Evolutionary conservation across 2,797 vertebrate species (phyloP).

Genomic region (Botia almorhae): DNA sequence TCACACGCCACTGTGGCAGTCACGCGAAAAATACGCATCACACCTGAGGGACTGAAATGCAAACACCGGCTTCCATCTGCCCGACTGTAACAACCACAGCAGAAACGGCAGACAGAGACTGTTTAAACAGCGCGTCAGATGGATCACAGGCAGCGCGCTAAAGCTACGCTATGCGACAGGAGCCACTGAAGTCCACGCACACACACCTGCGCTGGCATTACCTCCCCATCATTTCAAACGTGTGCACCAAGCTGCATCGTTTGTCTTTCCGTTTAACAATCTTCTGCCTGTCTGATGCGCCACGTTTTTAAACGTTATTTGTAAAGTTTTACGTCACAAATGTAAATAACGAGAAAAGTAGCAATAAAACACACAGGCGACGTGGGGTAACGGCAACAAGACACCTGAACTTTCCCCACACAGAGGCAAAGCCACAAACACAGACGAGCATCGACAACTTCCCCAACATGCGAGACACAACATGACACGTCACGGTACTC

Average conservation of each 20-base stretch:
- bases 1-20: conserved; percentile 27
- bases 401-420: conserved; percentile 1
- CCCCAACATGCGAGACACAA: background rate
- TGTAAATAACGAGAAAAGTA: conserved; percentile 1
- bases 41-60: conserved; percentile 52
- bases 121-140: conserved; percentile 40
- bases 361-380: background rate
- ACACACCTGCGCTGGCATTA: conserved; percentile 45
- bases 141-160: conserved; percentile 38
- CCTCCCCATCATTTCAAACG: conserved; percentile 25
- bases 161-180: conserved; percentile 57
- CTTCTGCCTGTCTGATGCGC: background rate
- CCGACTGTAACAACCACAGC: conserved; percentile 30
- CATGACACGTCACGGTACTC: background rate
- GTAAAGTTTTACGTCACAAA: background rate
- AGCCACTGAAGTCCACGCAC: conserved; percentile 39
- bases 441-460: background rate
- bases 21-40: conserved; percentile 42
- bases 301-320: background rate
- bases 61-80: conserved; percentile 57
- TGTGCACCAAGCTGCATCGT: background rate
- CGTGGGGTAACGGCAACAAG: too few species aligned
- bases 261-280: background rate
- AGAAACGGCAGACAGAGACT: conserved; percentile 36
- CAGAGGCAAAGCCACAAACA: background rate